These are phyloP conservation scores for Pocillopora damicornis DNA, from an alignment of 64 coral and sea anemone genomes.

Conservation along the genomic window DNA sequence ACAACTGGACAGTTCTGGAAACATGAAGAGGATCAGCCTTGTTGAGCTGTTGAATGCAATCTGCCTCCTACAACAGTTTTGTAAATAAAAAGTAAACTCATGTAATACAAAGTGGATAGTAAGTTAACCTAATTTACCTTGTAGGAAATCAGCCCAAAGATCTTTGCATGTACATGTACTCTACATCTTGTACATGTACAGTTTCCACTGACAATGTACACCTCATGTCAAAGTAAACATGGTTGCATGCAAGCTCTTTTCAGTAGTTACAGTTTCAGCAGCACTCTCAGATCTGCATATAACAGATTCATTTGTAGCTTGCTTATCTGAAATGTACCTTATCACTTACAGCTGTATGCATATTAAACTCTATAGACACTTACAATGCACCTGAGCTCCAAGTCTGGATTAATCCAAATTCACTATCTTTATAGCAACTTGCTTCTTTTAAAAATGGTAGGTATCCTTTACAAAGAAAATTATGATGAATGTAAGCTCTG, in stretches of 20 bases:
- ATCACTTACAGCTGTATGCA: no score
- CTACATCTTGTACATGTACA: no score
- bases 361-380: no score
- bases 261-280: no score
- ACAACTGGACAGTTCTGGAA: conserved; percentile 57
- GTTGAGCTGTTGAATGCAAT: conserved; percentile 62
- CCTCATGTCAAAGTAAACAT: no score
- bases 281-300: no score
- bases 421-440: conserved; percentile 60
- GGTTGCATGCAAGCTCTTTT: no score
- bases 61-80: conserved; percentile 45
- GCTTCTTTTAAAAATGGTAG: conserved; percentile 29
- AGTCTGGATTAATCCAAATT: conserved; percentile 20
- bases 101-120: background rate
- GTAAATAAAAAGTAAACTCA: background rate
- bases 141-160: no score
- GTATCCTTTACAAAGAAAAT: conserved; percentile 25
- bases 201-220: background rate
- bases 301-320: no score
- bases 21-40: conserved; percentile 73
- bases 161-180: no score
- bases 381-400: no score
- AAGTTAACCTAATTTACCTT: background rate
- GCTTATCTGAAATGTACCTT: no score
- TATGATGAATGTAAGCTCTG: background rate